Evolutionary conservation across 2,797 vertebrate species (phyloP).

Genomic region (Prunella strophiata): DNA sequence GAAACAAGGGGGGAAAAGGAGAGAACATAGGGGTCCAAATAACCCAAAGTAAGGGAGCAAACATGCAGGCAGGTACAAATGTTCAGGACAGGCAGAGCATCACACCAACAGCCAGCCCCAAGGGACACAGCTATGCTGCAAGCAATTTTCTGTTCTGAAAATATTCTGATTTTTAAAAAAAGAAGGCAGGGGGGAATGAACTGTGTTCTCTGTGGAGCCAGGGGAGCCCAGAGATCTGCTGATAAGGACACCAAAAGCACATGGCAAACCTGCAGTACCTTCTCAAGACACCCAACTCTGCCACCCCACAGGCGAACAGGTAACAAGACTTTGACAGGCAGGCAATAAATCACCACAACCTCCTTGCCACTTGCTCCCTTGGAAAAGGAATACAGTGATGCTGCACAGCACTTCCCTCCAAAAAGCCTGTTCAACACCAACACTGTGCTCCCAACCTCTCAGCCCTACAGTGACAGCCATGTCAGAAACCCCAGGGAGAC

Average conservation of each 20-base stretch:
- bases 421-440: background rate
- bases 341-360: background rate
- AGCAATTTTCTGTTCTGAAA: background rate
- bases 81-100: background rate
- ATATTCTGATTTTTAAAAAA: background rate
- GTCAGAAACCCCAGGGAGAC: background rate
- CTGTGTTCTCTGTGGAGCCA: background rate
- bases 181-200: fast-evolving
- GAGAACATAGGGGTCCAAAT: fast-evolving
- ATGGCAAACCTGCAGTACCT: background rate
- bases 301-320: background rate
- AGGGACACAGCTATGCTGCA: background rate
- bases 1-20: background rate
- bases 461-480: fast-evolving
- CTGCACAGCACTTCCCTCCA: background rate
- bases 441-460: background rate
- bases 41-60: background rate
- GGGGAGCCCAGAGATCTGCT: background rate
- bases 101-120: background rate
- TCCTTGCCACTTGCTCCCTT: background rate
- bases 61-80: fast-evolving
- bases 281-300: background rate
- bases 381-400: background rate
- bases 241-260: background rate
- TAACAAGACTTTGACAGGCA: background rate